phyloP scores from a whole-genome alignment of 2,113 vertebrate species.

The Acrocephalus kingi region DNA sequence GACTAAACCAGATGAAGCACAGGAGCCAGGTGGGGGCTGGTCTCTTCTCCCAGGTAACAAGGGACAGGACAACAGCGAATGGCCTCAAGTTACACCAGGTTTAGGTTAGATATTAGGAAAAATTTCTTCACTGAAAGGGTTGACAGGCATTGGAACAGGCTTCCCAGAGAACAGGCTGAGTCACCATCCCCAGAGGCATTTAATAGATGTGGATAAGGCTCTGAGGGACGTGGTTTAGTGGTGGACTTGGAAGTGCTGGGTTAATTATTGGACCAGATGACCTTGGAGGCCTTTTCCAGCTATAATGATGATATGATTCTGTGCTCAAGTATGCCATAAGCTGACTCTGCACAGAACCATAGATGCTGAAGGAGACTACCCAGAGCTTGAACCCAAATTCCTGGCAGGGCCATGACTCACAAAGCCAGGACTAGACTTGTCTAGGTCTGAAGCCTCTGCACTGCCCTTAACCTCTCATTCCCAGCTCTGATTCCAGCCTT shows the following conservation, averaged over 20 bases:
- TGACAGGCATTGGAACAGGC: neutral
- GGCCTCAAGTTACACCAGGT: neutral
- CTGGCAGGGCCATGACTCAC: neutral
- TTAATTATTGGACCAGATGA: neutral
- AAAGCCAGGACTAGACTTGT: neutral
- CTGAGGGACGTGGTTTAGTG: neutral
- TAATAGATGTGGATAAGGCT: too few relatives aligned
- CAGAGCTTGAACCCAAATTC: neutral
- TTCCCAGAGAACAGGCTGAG: neutral
- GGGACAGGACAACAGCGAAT: neutral
- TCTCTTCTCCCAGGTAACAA: neutral
- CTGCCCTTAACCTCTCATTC: neutral
- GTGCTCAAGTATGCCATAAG: neutral
- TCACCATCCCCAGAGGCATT: neutral
- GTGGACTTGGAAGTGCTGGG: neutral
- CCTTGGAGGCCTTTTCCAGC: neutral
- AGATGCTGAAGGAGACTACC: neutral
- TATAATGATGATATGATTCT: neutral
- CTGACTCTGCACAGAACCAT: neutral
- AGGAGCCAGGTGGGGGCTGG: rapidly evolving
- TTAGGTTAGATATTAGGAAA: neutral
- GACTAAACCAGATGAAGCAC: neutral
- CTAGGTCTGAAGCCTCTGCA: neutral
- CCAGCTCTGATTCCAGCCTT: neutral
- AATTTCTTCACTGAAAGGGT: neutral